Evolutionary conservation across 2,113 vertebrate genomes (phyloP).

Genomic region (Petroica traversi): DNA sequence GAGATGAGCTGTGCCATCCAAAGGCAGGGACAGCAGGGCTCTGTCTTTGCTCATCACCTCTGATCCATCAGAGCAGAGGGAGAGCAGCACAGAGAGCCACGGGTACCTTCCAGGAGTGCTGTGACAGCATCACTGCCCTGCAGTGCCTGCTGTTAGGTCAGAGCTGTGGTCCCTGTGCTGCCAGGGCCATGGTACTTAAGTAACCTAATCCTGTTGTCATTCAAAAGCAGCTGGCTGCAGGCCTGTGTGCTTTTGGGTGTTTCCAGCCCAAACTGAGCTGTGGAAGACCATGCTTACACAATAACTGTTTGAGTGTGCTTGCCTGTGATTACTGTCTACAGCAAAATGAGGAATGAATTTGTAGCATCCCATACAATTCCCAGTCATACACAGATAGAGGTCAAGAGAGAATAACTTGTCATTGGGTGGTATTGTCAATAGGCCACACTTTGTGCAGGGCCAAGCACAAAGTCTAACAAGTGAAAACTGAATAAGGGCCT

Average conservation of each 20-base stretch:
- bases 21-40: slow-evolving; percentile 73
- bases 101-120: background rate
- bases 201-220: background rate
- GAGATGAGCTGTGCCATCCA: slow-evolving; percentile 66
- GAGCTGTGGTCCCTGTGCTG: background rate
- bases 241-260: background rate
- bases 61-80: slow-evolving; percentile 44
- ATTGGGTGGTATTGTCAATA: background rate
- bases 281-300: background rate
- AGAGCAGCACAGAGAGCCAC: background rate
- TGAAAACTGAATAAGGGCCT: background rate
- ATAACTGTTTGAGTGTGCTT: slow-evolving; percentile 58
- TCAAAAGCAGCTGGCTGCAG: background rate
- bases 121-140: background rate
- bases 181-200: background rate
- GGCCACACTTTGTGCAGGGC: background rate
- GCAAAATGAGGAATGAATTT: background rate
- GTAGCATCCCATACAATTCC: background rate
- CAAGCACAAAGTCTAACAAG: background rate
- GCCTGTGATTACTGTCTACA: slow-evolving; percentile 61
- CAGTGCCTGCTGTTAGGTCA: background rate
- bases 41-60: slow-evolving; percentile 74
- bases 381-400: background rate
- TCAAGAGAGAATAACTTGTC: accelerated
- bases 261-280: background rate